Conservation (phyloP, 2,113 vertebrate genomes). For the Bombycilla garrulus region DNA sequence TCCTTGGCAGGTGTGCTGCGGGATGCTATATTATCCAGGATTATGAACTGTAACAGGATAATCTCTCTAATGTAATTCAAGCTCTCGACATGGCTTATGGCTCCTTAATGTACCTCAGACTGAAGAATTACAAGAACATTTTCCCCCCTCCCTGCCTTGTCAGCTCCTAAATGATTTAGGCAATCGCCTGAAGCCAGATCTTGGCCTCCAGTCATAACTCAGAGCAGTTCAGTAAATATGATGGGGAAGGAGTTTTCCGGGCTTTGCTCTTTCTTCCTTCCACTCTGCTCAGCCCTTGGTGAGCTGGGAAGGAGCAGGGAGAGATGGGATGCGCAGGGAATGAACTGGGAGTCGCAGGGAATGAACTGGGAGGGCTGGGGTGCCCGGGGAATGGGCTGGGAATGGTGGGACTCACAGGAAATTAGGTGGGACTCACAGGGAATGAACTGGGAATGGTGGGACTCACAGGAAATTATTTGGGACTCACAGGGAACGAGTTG, state of each 20-base stretch:
- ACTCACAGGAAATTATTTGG: too few species aligned
- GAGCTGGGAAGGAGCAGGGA: background rate
- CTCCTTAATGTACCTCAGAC: slow-evolving; percentile 87
- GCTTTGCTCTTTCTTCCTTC: slow-evolving; percentile 48
- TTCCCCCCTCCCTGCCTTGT: slow-evolving; percentile 77
- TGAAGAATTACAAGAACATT: slow-evolving; percentile 86
- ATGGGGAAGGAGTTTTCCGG: slow-evolving; percentile 66
- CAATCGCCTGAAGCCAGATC: slow-evolving; percentile 81
- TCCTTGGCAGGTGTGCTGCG: slow-evolving; percentile 79
- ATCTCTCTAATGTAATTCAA: slow-evolving; percentile 89
- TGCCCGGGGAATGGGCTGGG: background rate
- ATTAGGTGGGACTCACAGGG: too few species aligned
- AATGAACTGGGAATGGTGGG: background rate
- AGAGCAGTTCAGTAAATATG: slow-evolving; percentile 78
- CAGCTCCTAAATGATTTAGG: slow-evolving; percentile 85
- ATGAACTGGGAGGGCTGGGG: background rate
- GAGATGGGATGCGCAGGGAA: background rate
- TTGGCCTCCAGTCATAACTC: slow-evolving; percentile 79
- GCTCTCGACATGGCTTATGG: slow-evolving; percentile 87
- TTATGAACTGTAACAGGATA: slow-evolving; percentile 88
- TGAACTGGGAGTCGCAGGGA: background rate
- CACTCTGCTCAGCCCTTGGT: background rate
- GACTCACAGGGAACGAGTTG: fast-evolving
- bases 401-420: background rate
- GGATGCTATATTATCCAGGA: slow-evolving; percentile 84